Evolutionary conservation across 2,113 vertebrate species (phyloP), one percentile per base, ranked within the genome.

Genomic region (Ovibos moschatus): DNA sequence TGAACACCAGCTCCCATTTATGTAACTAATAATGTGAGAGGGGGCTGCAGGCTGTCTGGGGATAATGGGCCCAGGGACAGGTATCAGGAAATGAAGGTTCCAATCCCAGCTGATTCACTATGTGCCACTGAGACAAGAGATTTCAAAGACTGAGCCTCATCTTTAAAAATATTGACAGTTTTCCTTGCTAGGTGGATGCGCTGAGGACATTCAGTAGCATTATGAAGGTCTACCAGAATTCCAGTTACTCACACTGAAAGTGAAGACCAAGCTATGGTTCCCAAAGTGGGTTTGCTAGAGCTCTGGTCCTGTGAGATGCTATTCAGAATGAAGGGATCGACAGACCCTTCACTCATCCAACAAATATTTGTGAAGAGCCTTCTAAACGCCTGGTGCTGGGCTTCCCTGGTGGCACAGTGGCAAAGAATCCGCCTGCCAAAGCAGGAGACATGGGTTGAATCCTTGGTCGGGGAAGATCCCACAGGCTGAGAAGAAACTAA

Each of bases 1-100:
- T n/a, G 87, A 89, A 98, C 87, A 82, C 87, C 64, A 50, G 86
- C 55, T 93, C 92, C 96, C 82, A 96, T 76, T 95, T 90, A 92
- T 33, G 15, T 36, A 51, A 83, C 50, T 55, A 76, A 81, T 43
- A 8, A 19, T 5, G 0, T 79, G 57, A 47, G 43, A 62, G 74
- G 12, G 71, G 81, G 79, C 79, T 82, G 13, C 82, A 33, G 95
- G 14, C 15, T 62, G 85, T 85, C 23, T 62, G 21, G 74, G 94
- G 71, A 89, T n/a, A n/a, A 28, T 1, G 2, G 30, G 83, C 67
- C 87, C 45, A 7, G 28, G 27, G 36, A 95, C 92, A 87, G 95
- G 92, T 94, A 83, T 47, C 89, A 84, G 87, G 87, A 98, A 95
- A 62, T 17, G 12, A 53, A 95, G 51, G 57, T 57, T 85, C 76